Base-by-base conservation (phyloP, 2,113 vertebrate species). In the Triplophysa siluroides region DNA sequence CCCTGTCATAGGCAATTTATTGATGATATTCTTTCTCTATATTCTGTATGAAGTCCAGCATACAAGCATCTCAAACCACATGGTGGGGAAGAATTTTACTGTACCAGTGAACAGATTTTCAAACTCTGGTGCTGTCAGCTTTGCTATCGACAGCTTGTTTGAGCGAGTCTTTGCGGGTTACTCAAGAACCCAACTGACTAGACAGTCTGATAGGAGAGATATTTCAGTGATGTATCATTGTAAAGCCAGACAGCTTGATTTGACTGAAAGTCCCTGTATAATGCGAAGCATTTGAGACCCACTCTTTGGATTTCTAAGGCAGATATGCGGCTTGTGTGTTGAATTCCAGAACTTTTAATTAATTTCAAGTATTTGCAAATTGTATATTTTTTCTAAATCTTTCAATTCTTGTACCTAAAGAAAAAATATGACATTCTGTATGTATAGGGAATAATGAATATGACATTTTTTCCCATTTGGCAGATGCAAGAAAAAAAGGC, bases 221-320 rank as follows among this genome's bases (percentile, higher is more conserved):
- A 23, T 19, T 8, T 33, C 45, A 54, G 74, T 65, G 45, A 58
- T 58, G 7, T 65, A 21, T 43, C 26, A 64, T 65, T 47, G 73
- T 47, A 47, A 64, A 47, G 60, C 16, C 73, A 76, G 16, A 76
- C 62, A 52, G 62, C 62, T 76, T 76, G 74, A 76, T 65, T 76
- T 76, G 74, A 76, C 18, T 54, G 74, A 52, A 45, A 76, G 43
- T 62, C 23, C 61, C 16, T 54, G 19, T 76, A 33, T 65, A 52
- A 50, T 76, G 43, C 1, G 9, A 76, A 24, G 43, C 45, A 29
- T 76, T 54, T 76, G 60, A 76, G 62, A 11, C n/a, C 8, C n/a
- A 58, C 54, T 58, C 19, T 58, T 21, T 45, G 26, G 47, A 76
- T 64, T 50, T 76, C 73, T 47, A 21, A 62, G 56, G n/a, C 12